Base-by-base conservation (phyloP, 1,140 invertebrate species). In the Drosophila sp. region DNA sequence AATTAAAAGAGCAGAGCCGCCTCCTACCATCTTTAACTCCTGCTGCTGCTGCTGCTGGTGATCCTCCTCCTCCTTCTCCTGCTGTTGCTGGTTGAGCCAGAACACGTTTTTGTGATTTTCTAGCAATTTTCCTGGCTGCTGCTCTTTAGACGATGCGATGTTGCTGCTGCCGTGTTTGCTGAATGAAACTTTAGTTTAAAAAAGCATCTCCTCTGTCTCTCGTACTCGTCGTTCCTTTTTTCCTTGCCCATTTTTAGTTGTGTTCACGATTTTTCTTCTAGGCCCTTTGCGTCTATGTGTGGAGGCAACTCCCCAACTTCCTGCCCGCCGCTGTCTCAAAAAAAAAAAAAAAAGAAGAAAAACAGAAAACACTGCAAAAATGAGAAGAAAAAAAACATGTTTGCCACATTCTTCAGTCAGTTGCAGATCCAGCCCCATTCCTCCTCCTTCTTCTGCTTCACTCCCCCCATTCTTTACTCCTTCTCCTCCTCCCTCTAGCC, bases 61-160 rank as follows among this genome's bases (percentile, higher is more conserved):
- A 17, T 17, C 41, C 41, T 44, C 41, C 23, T 41, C n/a, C n/a
- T n/a, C n/a, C 40, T n/a, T 3, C n/a, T 3, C 38, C 11, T 40
- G 1, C 40, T 41, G 4, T n/a, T 41, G 11, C 23, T 5, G 44
- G 8, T 50, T 50, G 44, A 50, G 44, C 44, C 55, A 73, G 76
- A 86, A 90, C 89, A 91, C 89, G 89, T 91, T 91, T 91, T 86
- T 77, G 89, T 83, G 84, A 91, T 91, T 91, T 91, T 91, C 84
- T 79, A 89, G 84, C 84, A 91, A 91, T 91, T 91, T 90, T 89
- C 86, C 80, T 61, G 54, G 66, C 50, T 70, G 66, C 61, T 56
- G 65, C 17, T 17, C 17, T 17, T 17, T 17, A 17, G 17, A 17
- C 17, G 17, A 17, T 17, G 17, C 17, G 17, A 57, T 70, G 80